phyloP scores from a whole-genome alignment of 2,797 vertebrate genomes.

The Enteromius anoplus region DNA sequence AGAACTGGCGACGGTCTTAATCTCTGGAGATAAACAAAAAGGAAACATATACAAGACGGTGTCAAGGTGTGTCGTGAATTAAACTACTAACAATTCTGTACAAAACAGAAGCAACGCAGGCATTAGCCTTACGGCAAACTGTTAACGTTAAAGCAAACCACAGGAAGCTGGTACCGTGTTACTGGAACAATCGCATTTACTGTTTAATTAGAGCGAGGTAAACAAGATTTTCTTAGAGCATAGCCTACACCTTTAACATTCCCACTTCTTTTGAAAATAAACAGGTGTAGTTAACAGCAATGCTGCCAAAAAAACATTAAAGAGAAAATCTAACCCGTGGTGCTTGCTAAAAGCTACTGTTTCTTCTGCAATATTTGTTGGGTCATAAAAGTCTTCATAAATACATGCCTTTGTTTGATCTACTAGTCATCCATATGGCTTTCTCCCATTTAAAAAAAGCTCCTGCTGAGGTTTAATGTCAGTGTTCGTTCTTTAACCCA shows the following conservation, averaged over 20 bases:
- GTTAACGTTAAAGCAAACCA: conserved; percentile 12
- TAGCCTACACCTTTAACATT: neutral
- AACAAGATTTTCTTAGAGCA: neutral
- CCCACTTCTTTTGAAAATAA: neutral
- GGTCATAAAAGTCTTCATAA: conserved; percentile 39
- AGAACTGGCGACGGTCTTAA: conserved; percentile 47
- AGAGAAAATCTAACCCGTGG: neutral
- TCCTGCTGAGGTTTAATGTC: conserved; percentile 19
- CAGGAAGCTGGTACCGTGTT: conserved; percentile 18
- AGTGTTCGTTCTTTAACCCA: conserved; percentile 5
- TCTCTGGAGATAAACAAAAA: conserved; percentile 55
- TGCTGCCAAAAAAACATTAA: conserved; percentile 23
- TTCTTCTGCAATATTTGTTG: conserved; percentile 4
- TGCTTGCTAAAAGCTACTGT: conserved; percentile 36
- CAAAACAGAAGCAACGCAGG: neutral
- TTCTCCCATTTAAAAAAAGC: neutral
- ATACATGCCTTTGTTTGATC: conserved; percentile 37
- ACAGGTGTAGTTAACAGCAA: neutral
- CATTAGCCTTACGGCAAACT: conserved; percentile 16
- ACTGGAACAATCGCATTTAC: neutral
- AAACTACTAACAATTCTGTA: conserved; percentile 6
- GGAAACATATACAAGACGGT: conserved; percentile 39
- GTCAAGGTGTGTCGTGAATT: conserved; percentile 36
- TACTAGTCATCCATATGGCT: conserved; percentile 17
- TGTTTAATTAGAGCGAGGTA: conserved; percentile 11